Percentiles rank a stretch among this genome's conserved stretches.
Evolutionary conservation across 2,888 invertebrate species (phyloP).

Genomic region (Tenodera sinensis): DNA sequence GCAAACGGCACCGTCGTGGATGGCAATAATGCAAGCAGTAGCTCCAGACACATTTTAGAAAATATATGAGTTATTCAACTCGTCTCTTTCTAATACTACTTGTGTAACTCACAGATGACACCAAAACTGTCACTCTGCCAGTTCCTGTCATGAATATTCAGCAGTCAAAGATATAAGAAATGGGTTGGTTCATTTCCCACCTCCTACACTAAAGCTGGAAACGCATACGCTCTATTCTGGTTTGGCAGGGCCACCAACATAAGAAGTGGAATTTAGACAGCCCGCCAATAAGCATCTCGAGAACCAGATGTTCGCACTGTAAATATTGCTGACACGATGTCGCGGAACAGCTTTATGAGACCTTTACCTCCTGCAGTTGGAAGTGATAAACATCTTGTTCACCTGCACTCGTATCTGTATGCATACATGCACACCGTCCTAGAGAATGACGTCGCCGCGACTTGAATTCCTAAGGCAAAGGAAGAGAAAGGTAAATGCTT

Average conservation of each 20-base stretch:
- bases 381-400: neutral
- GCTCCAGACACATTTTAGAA: too few species aligned
- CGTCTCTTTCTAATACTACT: too few species aligned
- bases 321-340: neutral
- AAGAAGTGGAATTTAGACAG: neutral
- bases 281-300: neutral
- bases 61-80: too few species aligned
- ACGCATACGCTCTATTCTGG: neutral
- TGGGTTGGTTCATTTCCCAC: neutral
- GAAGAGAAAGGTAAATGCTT: neutral
- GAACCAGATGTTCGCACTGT: neutral
- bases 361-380: neutral
- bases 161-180: too few species aligned
- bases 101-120: too few species aligned
- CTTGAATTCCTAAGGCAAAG: neutral
- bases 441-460: neutral
- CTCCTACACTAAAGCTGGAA: neutral
- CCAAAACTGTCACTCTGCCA: too few species aligned
- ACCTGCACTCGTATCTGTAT: neutral
- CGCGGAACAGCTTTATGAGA: neutral
- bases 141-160: too few species aligned
- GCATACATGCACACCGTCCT: neutral
- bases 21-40: too few species aligned
- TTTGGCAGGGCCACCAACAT: neutral
- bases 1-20: too few species aligned